phyloP scores from a whole-genome alignment of 1,140 invertebrate species.

The Ceratina calcarata region DNA sequence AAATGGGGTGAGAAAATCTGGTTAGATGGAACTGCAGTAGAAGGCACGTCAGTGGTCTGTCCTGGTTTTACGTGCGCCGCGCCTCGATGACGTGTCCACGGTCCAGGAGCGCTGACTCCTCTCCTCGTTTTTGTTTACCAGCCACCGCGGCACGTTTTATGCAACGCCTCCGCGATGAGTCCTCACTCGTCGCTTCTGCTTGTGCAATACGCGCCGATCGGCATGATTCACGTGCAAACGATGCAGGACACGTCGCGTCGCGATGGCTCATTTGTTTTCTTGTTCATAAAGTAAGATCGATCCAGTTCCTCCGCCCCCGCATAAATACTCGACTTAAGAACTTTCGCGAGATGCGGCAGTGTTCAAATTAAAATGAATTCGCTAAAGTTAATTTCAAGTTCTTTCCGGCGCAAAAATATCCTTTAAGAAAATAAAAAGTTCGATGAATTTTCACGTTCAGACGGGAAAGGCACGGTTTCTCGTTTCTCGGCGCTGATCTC shows the following conservation, averaged over 20 bases:
- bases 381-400: no score
- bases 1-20: conserved; percentile 34
- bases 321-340: no score
- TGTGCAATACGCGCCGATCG: conserved; percentile 52
- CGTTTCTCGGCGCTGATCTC: not conserved
- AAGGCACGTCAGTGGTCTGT: conserved; percentile 3
- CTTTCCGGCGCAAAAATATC: no score
- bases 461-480: no score
- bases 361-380: no score
- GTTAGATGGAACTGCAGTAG: conserved; percentile 35
- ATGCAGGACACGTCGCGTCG: not conserved
- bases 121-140: conserved; percentile 41
- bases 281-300: no score
- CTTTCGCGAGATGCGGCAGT: no score
- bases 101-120: conserved; percentile 24
- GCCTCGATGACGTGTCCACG: conserved; percentile 52
- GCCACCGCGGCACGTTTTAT: conserved; percentile 37
- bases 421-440: no score
- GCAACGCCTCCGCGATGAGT: conserved; percentile 56
- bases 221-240: conserved; percentile 48
- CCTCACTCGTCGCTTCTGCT: conserved; percentile 16
- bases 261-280: no score
- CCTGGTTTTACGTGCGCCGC: conserved; percentile 47
- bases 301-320: no score
- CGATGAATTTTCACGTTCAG: no score